Percentiles rank a stretch among this genome's conserved stretches.
These are phyloP conservation scores for Bolinopsis microptera DNA, from an alignment of 37 sponge, comb jelly and placozoan genomes.

Conservation along the genomic window DNA sequence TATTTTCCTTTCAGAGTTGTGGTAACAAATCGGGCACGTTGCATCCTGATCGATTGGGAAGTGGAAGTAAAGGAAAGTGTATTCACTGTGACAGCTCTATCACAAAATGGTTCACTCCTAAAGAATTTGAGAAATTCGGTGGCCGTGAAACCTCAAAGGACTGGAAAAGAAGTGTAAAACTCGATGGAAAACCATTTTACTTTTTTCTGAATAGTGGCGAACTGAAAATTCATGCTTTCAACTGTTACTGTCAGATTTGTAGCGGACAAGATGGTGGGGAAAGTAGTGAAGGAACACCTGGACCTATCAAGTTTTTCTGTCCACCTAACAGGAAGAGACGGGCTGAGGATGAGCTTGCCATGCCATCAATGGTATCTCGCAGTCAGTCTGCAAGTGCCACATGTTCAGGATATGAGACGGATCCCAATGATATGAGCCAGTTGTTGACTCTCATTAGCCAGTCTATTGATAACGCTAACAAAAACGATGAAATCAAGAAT, in stretches of 20 bases:
- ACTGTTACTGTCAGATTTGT: constrained; percentile 25
- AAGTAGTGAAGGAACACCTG: neutral
- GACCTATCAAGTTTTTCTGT: neutral
- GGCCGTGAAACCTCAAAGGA: neutral
- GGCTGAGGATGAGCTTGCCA: constrained; percentile 1
- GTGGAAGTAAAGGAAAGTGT: constrained; percentile 13
- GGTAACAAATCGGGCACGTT: neutral
- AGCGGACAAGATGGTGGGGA: neutral
- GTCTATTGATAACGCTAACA: neutral
- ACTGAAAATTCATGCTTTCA: constrained; percentile 10
- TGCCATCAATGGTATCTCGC: constrained; percentile 18
- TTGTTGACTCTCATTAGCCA: neutral
- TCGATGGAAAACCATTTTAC: constrained; percentile 14
- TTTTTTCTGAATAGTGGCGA: constrained; percentile 1
- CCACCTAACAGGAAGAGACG: neutral
- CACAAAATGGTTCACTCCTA: constrained; percentile 4
- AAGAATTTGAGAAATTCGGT: constrained; percentile 23
- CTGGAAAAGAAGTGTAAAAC: constrained; percentile 37
- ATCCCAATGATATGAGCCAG: constrained; percentile 11
- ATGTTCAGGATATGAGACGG: neutral
- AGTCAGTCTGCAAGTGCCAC: neutral
- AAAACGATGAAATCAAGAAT: neutral
- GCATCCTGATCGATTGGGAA: neutral
- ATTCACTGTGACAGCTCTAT: neutral
- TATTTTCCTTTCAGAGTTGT: neutral